A percentile compares a stretch with the other conserved stretches of the same genome.
Conservation (phyloP, 2,888 invertebrate genomes). For the Drosophila nigritarsus region DNA sequence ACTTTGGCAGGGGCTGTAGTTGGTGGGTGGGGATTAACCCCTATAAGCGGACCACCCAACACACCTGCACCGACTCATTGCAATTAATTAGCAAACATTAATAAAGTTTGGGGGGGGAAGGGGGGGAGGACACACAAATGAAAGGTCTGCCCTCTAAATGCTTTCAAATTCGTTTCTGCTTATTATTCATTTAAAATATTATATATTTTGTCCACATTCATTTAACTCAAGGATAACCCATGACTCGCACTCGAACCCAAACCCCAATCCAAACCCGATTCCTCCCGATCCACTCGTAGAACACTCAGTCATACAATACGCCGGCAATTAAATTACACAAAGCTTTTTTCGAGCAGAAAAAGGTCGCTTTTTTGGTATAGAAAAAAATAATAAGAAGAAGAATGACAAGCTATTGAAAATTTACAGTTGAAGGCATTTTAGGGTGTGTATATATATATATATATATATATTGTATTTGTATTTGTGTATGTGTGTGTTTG, state of each 20-base stretch:
- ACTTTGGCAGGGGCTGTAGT: background rate
- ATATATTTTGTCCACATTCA: slow-evolving; percentile 39
- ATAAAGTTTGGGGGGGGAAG: slow-evolving; percentile 34
- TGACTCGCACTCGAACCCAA: background rate
- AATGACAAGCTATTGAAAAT: slow-evolving; percentile 48
- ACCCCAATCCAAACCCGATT: too few species aligned
- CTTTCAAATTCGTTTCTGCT: slow-evolving; percentile 33
- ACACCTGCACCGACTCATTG: slow-evolving; percentile 47
- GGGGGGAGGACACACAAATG: background rate
- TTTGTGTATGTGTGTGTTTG: background rate
- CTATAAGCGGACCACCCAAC: background rate
- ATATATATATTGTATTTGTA: background rate
- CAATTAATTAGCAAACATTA: slow-evolving; percentile 64
- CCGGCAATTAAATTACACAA: slow-evolving; percentile 67
- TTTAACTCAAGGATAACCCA: slow-evolving; percentile 35
- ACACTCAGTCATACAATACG: slow-evolving; percentile 40
- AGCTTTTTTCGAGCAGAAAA: slow-evolving; percentile 41
- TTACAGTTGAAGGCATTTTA: slow-evolving; percentile 65
- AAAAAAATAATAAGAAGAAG: slow-evolving; percentile 5
- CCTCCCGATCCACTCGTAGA: background rate
- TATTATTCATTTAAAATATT: slow-evolving; percentile 60
- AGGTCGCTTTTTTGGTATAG: slow-evolving; percentile 32
- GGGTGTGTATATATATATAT: slow-evolving; percentile 25
- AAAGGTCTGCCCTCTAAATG: slow-evolving; percentile 35
- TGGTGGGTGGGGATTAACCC: background rate